phyloP scores from a whole-genome alignment of 2,113 vertebrate genomes.

The Australoheros scitulus region DNA sequence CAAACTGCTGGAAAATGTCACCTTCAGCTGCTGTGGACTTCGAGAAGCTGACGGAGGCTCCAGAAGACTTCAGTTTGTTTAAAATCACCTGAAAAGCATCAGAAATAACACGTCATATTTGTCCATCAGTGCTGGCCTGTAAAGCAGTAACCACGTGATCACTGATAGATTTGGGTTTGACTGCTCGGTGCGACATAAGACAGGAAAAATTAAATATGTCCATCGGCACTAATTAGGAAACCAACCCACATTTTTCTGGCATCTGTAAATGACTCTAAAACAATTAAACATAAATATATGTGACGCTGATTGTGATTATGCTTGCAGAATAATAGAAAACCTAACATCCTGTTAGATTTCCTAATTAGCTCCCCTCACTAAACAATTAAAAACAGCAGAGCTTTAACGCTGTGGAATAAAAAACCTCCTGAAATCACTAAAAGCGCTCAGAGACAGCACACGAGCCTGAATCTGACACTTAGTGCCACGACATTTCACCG shows the following conservation, averaged over 20 bases:
- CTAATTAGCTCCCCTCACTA: background rate
- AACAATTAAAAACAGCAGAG: background rate
- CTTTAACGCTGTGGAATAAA: background rate
- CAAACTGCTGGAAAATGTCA: too few species aligned
- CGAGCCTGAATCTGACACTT: background rate
- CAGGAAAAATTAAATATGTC: background rate
- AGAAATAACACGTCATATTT: background rate
- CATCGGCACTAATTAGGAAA: background rate
- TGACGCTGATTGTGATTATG: background rate
- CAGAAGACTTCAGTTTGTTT: background rate
- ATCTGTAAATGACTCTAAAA: background rate
- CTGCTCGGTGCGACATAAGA: background rate
- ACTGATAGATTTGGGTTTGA: background rate
- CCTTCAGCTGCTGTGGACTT: background rate
- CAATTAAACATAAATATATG: accelerated
- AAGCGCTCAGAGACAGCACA: background rate
- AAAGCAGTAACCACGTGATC: background rate
- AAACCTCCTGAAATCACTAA: background rate
- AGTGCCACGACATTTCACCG: background rate
- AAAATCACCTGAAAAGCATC: background rate
- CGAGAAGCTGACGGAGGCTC: background rate
- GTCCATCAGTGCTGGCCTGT: background rate
- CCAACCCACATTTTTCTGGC: background rate
- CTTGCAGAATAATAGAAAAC: background rate
- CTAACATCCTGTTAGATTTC: background rate